Evolutionary conservation across 2,797 vertebrate species (phyloP).

Genomic region (Sarcophilus harrisii): DNA sequence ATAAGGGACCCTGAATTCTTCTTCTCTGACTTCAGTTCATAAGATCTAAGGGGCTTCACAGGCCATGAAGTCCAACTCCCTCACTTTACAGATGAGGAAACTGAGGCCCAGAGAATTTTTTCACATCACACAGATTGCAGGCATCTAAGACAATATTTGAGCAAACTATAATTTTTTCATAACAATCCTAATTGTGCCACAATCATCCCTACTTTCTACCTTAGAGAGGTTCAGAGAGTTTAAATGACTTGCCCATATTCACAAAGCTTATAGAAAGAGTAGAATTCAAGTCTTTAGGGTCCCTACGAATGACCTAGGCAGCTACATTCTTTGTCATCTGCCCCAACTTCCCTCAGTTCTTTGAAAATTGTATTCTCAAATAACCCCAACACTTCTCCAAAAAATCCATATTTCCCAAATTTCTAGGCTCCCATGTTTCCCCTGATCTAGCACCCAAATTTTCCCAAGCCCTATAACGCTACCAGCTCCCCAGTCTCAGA

Average conservation of each 20-base stretch:
- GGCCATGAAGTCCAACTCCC: too few species aligned
- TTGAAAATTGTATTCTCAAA: neutral
- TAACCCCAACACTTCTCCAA: neutral
- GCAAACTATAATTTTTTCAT: neutral
- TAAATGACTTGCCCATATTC: neutral
- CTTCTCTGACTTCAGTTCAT: too few species aligned
- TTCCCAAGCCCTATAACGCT: neutral
- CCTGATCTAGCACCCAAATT: neutral
- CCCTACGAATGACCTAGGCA: neutral
- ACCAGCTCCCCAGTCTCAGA: neutral
- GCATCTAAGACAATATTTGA: too few species aligned
- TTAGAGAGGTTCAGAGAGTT: neutral
- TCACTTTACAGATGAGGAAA: too few species aligned
- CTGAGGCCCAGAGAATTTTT: too few species aligned
- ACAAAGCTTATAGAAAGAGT: neutral
- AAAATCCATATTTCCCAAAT: neutral
- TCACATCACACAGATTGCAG: too few species aligned
- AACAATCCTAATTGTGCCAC: neutral
- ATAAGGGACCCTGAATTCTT: too few species aligned
- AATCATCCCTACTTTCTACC: neutral
- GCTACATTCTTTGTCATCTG: neutral
- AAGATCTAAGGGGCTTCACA: too few species aligned
- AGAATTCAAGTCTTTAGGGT: neutral
- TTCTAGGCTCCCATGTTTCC: neutral
- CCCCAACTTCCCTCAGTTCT: neutral